phyloP scores from a whole-genome alignment of 2,797 vertebrate genomes.

The Melanotaenia pygmaea region DNA sequence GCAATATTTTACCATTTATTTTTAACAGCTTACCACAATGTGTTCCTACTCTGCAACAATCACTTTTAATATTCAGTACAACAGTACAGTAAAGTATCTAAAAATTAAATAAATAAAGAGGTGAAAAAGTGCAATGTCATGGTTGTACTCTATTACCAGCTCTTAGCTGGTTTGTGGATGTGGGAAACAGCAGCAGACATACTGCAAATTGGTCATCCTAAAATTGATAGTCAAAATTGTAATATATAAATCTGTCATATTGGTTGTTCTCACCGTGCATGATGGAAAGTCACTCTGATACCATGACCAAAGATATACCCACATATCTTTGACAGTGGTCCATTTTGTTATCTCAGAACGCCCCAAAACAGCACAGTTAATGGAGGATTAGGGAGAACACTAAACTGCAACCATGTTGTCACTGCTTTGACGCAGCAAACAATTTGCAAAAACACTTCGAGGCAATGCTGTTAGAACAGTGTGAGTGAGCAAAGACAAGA shows the following conservation, averaged over 20 bases:
- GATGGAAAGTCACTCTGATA: background rate
- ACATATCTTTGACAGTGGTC: background rate
- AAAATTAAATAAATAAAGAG: background rate
- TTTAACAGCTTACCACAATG: background rate
- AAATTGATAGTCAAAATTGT: background rate
- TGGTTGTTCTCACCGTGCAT: background rate
- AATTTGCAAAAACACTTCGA: background rate
- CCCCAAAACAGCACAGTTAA: background rate
- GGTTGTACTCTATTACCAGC: background rate
- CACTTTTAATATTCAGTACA: background rate
- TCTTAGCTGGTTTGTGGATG: background rate
- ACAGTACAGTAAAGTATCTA: background rate
- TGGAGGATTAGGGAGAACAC: background rate
- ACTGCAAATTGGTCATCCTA: background rate
- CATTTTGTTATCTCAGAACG: background rate
- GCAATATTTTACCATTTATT: background rate
- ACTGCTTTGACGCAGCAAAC: background rate
- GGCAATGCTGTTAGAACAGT: background rate
- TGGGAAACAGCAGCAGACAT: background rate
- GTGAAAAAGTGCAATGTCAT: background rate
- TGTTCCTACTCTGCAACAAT: too few species aligned
- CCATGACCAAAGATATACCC: background rate
- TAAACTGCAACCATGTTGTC: background rate
- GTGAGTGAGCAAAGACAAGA: background rate
- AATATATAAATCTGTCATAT: background rate